Evolutionary conservation across 2,888 invertebrate species (phyloP).

Genomic region (Hypomecis punctinalis): DNA sequence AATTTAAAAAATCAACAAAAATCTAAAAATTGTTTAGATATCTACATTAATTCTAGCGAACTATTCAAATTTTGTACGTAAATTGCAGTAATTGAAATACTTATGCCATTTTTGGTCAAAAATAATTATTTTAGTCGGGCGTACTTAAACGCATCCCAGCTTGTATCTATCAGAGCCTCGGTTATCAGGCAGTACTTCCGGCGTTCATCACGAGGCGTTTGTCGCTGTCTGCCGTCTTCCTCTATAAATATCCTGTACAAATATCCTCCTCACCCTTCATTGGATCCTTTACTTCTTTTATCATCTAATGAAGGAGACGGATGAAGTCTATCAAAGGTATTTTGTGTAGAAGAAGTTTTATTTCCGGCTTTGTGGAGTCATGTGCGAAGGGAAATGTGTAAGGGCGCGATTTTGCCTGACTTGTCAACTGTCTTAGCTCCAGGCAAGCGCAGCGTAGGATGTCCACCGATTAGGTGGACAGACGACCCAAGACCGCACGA

Average conservation of each 20-base stretch:
- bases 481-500: too few species aligned
- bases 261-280: constrained; percentile 38
- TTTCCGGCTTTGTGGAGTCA: background rate
- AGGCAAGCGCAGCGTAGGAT: too few species aligned
- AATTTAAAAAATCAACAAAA: too few species aligned
- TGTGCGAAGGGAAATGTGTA: background rate
- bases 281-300: constrained; percentile 21
- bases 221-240: constrained; percentile 41
- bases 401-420: background rate
- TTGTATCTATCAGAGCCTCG: constrained; percentile 23
- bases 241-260: constrained; percentile 53
- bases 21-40: too few species aligned
- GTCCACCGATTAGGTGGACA: too few species aligned
- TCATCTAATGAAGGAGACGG: constrained; percentile 31
- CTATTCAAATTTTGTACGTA: too few species aligned
- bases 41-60: too few species aligned
- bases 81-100: too few species aligned
- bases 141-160: too few species aligned
- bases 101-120: too few species aligned
- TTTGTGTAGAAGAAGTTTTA: background rate
- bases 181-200: constrained; percentile 42
- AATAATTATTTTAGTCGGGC: too few species aligned
- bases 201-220: constrained; percentile 47
- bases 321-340: constrained; percentile 9
- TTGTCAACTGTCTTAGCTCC: too few species aligned